Percentiles rank a stretch among this genome's conserved stretches.
These are phyloP conservation scores for Pseudoatta argentina DNA, from an alignment of 1,140 invertebrate genomes.

Conservation along the genomic window DNA sequence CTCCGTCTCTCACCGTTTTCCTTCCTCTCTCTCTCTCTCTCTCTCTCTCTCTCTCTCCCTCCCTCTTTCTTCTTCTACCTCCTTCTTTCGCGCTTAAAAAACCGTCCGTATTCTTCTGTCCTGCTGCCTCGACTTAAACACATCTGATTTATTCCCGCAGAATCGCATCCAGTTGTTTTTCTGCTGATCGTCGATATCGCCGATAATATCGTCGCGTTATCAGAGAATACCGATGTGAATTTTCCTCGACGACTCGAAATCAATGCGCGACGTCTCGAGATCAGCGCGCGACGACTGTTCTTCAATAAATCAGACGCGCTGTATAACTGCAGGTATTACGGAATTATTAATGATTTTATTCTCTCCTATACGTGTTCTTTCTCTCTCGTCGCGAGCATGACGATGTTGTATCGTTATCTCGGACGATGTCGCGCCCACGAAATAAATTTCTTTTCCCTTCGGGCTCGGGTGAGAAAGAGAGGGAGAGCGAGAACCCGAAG, in stretches of 20 bases:
- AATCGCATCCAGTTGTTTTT: slow-evolving; percentile 33
- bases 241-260: slow-evolving; percentile 35
- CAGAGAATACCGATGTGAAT: not conserved
- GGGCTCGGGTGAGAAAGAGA: not conserved
- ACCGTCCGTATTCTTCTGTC: slow-evolving; percentile 31
- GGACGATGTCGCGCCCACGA: slow-evolving; percentile 30
- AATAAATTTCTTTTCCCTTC: slow-evolving; percentile 47
- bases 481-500: not conserved
- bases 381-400: slow-evolving; percentile 19
- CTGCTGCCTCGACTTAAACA: slow-evolving; percentile 29
- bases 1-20: not conserved
- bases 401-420: slow-evolving; percentile 47
- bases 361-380: not conserved
- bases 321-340: slow-evolving; percentile 17
- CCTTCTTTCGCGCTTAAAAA: slow-evolving; percentile 9
- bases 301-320: slow-evolving; percentile 35
- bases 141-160: slow-evolving; percentile 6
- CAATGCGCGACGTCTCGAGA: slow-evolving; percentile 19
- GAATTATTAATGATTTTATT: slow-evolving; percentile 60
- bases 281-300: slow-evolving; percentile 29
- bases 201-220: slow-evolving; percentile 39
- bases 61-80: not conserved
- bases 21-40: not conserved
- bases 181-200: not conserved
- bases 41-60: not conserved